Evolutionary conservation across 1,140 invertebrate species (phyloP).

Genomic region (Calliphora vicina): DNA sequence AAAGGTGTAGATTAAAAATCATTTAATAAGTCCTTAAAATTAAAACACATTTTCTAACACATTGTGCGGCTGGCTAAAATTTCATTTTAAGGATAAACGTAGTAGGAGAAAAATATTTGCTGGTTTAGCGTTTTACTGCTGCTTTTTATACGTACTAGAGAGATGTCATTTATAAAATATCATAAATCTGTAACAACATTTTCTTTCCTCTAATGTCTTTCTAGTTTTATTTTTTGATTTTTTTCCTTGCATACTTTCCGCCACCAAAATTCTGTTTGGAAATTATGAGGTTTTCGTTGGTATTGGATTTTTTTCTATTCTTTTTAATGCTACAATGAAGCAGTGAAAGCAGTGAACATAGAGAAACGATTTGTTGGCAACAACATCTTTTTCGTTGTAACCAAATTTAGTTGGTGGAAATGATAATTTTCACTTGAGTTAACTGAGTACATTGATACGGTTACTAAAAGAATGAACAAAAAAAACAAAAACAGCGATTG

Average conservation of each 20-base stretch:
- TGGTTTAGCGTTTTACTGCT: neutral
- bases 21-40: neutral
- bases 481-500: neutral
- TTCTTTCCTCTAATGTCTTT: neutral
- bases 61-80: too few relatives aligned
- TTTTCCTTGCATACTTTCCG: neutral
- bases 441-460: neutral
- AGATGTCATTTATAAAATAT: conserved; percentile 8
- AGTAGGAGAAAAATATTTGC: neutral
- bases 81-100: too few relatives aligned
- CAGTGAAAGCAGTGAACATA: too few relatives aligned
- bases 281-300: neutral
- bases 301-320: neutral
- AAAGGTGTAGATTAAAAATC: neutral
- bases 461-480: neutral
- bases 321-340: neutral
- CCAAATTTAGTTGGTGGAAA: conserved; percentile 16
- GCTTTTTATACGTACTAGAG: neutral
- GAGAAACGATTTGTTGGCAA: conserved; percentile 8
- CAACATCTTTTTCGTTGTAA: neutral
- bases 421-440: conserved; percentile 14
- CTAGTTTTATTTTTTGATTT: neutral
- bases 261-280: neutral
- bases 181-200: conserved; percentile 5
- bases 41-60: neutral